Base-by-base conservation (phyloP, 2,113 vertebrate species). In the Electrona antarctica region DNA sequence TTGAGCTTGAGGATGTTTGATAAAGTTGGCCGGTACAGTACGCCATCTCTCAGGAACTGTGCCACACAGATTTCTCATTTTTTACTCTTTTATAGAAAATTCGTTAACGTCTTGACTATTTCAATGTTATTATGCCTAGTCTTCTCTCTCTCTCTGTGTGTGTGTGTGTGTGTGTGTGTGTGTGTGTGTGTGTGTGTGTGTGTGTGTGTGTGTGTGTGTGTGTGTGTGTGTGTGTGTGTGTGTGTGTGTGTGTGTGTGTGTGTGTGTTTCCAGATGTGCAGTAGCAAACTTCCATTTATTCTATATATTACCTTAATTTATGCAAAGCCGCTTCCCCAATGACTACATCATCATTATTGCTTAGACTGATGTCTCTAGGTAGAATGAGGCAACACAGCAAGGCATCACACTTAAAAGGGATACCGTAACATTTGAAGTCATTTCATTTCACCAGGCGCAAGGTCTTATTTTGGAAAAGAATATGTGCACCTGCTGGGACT, bases 361-460 rank as follows among this genome's bases (percentile, higher is more conserved):
- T 70, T 55, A 61, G 57, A 64, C 46, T 78, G 7, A 82, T 73
- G 69, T 57, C 48, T 72, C 41, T 60, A 33, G 33, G 7, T 67
- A 64, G 47, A 77, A 72, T 45, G 69, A 77, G 46, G 49, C 66
- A 3, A 78, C 76, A 4, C 76, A 54, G 74, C 69, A 76, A 52
- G 69, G 75, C 46, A n/a, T 15, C 1, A 49, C 69, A 61, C 21
- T 76, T 74, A 7, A 76, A 49, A 48, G 8, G 70, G 21, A 71
- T 7, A 71, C 6, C 6, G 8, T 73, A 64, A 83, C 73, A 81
- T 81, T 69, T 71, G 0, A 57, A 80, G 69, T 52, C 46, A 51
- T 77, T 79, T 72, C 33, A 45, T 7, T 56, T 69, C 74, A 54
- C 28, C 67, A 12, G 65, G 14, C 46, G 33, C 33, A 41, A 41